Evolutionary conservation across 2,888 invertebrate species (phyloP), one percentile per base, ranked within the genome.

Genomic region (Chymomyza amoena): DNA sequence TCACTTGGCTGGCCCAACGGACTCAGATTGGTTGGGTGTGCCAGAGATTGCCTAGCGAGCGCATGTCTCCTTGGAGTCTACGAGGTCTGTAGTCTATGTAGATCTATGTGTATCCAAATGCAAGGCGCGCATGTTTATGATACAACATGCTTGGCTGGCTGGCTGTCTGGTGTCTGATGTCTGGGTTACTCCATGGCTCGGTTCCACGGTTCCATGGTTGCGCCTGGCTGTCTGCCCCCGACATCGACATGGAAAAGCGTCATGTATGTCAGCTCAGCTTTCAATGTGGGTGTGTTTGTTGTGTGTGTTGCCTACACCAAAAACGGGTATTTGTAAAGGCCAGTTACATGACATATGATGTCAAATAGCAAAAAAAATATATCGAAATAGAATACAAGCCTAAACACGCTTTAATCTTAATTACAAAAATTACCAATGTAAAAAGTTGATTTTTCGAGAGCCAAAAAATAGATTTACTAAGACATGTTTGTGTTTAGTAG

Each of bases 321-420:
- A 70, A 69, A 54, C 50, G 64, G 70, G 61, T 71, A 69, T 65
- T 62, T 67, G 64, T 69, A 61, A 64, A 69, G 76, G 65, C 76
- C n/a, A 62, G 76, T 84, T 79, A 84, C 82, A 81, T 72, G 79
- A 70, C 81, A 76, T 65, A 74, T 73, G 66, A 75, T 86, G 81
- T 83, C 77, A 77, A 72, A 70, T 73, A 68, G 70, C 64, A 63
- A 78, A 77, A 56, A 69, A 72, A 16, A 59, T n/a, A n/a, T n/a
- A 45, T 32, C 32, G 32, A 45, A 45, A 45, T 13, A 45, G 39
- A 45, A 45, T 13, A 45, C 39, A 10, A 45, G 39, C 10, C 13
- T 13, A 45, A 45, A 45, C 39, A 45, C 39, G 39, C 39, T 45
- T 45, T 45, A 45, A 45, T 45, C 39, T 45, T 45, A 45, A 45